These are phyloP conservation scores for Xestia xanthographa DNA, from an alignment of 2,888 invertebrate genomes.

Conservation along the genomic window DNA sequence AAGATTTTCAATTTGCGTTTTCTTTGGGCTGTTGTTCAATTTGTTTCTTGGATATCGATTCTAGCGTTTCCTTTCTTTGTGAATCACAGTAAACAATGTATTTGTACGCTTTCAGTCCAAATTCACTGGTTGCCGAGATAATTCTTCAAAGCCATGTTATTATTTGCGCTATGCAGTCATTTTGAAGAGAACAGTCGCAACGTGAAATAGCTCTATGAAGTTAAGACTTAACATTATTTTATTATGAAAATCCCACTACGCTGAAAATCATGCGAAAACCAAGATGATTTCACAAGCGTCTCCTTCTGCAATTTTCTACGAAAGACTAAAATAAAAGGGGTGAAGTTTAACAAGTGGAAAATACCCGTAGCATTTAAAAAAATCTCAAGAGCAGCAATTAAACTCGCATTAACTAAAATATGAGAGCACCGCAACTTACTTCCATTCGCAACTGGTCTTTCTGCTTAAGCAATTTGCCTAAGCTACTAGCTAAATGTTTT, in stretches of 20 bases:
- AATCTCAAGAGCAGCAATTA: slow-evolving; percentile 73
- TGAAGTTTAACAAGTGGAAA: slow-evolving; percentile 58
- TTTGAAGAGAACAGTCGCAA: background rate
- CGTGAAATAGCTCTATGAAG: no score
- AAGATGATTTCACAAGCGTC: slow-evolving; percentile 31
- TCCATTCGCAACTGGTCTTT: slow-evolving; percentile 61
- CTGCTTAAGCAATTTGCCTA: slow-evolving; percentile 85
- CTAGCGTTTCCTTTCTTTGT: background rate
- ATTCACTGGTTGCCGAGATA: background rate
- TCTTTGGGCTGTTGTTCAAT: slow-evolving; percentile 3
- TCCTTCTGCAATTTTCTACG: slow-evolving; percentile 12
- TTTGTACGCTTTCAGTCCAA: background rate
- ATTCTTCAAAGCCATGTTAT: background rate
- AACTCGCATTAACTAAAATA: slow-evolving; percentile 85
- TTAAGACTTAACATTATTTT: background rate
- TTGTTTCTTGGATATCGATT: slow-evolving; percentile 23
- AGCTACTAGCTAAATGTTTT: slow-evolving; percentile 88
- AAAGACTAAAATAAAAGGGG: slow-evolving; percentile 51
- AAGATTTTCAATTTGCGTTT: slow-evolving; percentile 50
- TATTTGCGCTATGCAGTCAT: background rate
- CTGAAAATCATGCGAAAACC: background rate
- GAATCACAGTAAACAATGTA: background rate
- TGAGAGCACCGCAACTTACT: slow-evolving; percentile 75
- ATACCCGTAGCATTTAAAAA: slow-evolving; percentile 52
- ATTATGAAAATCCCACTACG: background rate